These are phyloP conservation scores for Rhodeus uyekii DNA, from an alignment of 2,797 vertebrate genomes.

Conservation along the genomic window DNA sequence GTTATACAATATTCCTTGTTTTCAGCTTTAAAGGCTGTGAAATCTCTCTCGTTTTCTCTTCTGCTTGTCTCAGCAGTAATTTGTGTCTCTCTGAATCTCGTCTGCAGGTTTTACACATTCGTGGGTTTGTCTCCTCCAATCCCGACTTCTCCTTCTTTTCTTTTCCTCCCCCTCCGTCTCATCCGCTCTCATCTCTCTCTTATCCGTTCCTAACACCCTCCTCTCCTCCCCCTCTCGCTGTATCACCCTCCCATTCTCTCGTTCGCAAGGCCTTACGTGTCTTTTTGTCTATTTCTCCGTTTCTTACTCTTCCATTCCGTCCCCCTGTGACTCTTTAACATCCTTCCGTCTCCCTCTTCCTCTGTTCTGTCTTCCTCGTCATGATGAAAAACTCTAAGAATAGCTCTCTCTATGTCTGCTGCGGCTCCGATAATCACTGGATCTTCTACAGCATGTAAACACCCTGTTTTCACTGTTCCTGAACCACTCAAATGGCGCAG, in stretches of 20 bases:
- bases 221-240: background rate
- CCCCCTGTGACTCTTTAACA: slow-evolving; percentile 4
- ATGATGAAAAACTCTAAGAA: slow-evolving; percentile 40
- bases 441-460: slow-evolving; percentile 35
- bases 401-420: slow-evolving; percentile 15
- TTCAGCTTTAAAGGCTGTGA: slow-evolving; percentile 12
- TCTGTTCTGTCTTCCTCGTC: slow-evolving; percentile 26
- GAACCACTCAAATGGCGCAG: background rate
- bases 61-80: slow-evolving; percentile 39
- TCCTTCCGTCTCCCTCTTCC: slow-evolving; percentile 7
- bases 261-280: background rate
- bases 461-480: background rate
- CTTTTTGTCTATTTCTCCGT: slow-evolving; percentile 14
- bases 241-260: background rate
- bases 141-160: background rate
- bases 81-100: background rate
- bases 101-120: slow-evolving; percentile 26
- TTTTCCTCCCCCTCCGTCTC: background rate
- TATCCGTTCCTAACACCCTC: slow-evolving; percentile 12
- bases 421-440: slow-evolving; percentile 2
- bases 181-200: background rate
- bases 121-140: background rate
- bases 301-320: slow-evolving; percentile 8
- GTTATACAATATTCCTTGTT: background rate
- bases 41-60: background rate